Percentiles rank a stretch among this genome's conserved stretches.
Conservation (phyloP, 2,888 invertebrate species). For the Cheilosia scutellata region DNA sequence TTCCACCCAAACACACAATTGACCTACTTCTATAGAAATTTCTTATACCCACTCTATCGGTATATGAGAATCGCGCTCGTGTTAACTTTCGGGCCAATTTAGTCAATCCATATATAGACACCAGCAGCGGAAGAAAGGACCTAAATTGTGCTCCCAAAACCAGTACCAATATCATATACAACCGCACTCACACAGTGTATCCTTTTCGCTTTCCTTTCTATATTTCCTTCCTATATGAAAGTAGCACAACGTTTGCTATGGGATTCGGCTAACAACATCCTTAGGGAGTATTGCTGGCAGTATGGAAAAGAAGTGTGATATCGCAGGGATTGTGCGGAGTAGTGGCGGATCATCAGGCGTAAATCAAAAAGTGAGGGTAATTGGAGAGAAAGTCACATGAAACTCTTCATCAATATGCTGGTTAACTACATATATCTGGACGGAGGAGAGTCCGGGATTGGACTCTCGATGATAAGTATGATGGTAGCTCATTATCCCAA, state of each 20-base stretch:
- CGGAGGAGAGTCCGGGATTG: conserved; percentile 17
- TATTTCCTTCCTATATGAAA: conserved; percentile 30
- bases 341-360: conserved; percentile 55
- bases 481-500: conserved; percentile 66
- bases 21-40: conserved; percentile 28
- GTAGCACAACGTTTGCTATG: conserved; percentile 19
- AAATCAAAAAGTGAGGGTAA: conserved; percentile 63
- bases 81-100: conserved; percentile 41
- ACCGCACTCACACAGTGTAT: neutral
- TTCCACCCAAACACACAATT: conserved; percentile 1
- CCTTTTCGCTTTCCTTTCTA: conserved; percentile 27
- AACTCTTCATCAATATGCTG: conserved; percentile 52
- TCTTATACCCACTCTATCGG: neutral
- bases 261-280: conserved; percentile 67
- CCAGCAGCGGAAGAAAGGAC: neutral
- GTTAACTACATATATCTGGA: conserved; percentile 17
- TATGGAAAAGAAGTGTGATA: neutral
- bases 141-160: conserved; percentile 13
- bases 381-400: conserved; percentile 60
- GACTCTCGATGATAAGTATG: conserved; percentile 39
- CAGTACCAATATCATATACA: conserved; percentile 21
- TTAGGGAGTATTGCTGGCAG: conserved; percentile 47
- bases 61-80: conserved; percentile 13
- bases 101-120: neutral
- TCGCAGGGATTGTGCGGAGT: neutral